Percentiles rank a stretch among this genome's conserved stretches.
Conservation (phyloP, 2,113 vertebrate genomes). For the Corynorhinus townsendii region DNA sequence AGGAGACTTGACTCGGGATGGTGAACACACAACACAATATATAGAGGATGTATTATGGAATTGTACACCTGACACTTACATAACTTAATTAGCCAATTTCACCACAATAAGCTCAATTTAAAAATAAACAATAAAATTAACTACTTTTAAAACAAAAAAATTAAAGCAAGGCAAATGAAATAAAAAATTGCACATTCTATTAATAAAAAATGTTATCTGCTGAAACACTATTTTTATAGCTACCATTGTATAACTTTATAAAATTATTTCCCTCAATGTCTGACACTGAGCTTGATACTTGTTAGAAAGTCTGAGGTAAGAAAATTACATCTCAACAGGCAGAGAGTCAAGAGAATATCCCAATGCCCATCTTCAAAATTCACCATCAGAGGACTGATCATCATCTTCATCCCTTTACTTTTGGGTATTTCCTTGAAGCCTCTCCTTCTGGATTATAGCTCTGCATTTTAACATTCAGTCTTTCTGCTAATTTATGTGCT, state of each 20-base stretch:
- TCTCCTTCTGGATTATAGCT: constrained; percentile 87
- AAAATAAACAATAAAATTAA: too few relatives aligned
- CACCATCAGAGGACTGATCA: constrained; percentile 86
- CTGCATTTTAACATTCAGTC: constrained; percentile 86
- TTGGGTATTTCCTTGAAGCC: constrained; percentile 84
- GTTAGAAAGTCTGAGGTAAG: neutral
- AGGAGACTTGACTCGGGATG: too few relatives aligned
- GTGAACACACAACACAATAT: too few relatives aligned
- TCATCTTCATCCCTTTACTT: constrained; percentile 87
- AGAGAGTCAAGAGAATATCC: neutral
- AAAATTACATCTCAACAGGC: neutral
- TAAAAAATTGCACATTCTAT: too few relatives aligned
- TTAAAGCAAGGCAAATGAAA: too few relatives aligned
- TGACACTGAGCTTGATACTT: constrained; percentile 41
- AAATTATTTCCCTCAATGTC: constrained; percentile 20
- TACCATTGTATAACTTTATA: constrained; percentile 25
- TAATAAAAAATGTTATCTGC: neutral
- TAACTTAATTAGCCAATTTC: too few relatives aligned
- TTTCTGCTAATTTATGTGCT: constrained; percentile 91
- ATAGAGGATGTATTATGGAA: too few relatives aligned
- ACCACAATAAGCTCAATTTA: too few relatives aligned
- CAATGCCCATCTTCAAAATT: constrained; percentile 17
- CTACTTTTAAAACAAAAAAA: too few relatives aligned
- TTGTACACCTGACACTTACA: too few relatives aligned
- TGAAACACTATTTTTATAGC: constrained; percentile 25